These are phyloP conservation scores for Cecidostiba fungosa DNA, from an alignment of 2,888 invertebrate genomes.

Conservation along the genomic window DNA sequence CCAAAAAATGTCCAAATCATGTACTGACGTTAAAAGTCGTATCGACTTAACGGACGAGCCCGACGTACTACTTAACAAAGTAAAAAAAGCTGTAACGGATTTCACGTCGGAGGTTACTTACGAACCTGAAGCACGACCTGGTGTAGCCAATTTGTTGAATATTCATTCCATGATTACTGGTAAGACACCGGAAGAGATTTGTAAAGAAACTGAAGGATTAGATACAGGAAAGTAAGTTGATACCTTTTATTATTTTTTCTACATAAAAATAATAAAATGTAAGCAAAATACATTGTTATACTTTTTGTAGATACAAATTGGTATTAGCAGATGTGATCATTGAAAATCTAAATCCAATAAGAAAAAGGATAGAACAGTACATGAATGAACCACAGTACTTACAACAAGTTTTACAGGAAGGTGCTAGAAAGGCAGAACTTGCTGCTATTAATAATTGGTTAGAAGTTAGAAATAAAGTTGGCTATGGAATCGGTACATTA, in stretches of 20 bases:
- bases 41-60: slow-evolving; percentile 90
- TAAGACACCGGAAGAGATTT: slow-evolving; percentile 85
- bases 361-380: slow-evolving; percentile 83
- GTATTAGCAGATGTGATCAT: slow-evolving; percentile 88
- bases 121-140: slow-evolving; percentile 89
- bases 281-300: slow-evolving; percentile 4
- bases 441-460: slow-evolving; percentile 85
- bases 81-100: slow-evolving; percentile 96
- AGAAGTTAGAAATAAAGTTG: slow-evolving; percentile 84
- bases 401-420: slow-evolving; percentile 83
- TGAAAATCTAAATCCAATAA: slow-evolving; percentile 87
- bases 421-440: slow-evolving; percentile 84
- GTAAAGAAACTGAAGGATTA: slow-evolving; percentile 84
- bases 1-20: slow-evolving; percentile 99
- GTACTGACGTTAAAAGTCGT: slow-evolving; percentile 88
- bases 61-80: slow-evolving; percentile 86
- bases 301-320: slow-evolving; percentile 85
- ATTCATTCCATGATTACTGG: slow-evolving; percentile 90
- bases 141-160: slow-evolving; percentile 93
- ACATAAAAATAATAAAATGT: slow-evolving; percentile 16
- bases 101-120: slow-evolving; percentile 91
- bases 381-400: slow-evolving; percentile 85
- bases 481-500: slow-evolving; percentile 76
- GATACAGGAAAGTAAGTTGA: slow-evolving; percentile 86
- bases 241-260: not conserved